Conservation (phyloP, 2,797 vertebrate species). For the Chrosomus eos region DNA sequence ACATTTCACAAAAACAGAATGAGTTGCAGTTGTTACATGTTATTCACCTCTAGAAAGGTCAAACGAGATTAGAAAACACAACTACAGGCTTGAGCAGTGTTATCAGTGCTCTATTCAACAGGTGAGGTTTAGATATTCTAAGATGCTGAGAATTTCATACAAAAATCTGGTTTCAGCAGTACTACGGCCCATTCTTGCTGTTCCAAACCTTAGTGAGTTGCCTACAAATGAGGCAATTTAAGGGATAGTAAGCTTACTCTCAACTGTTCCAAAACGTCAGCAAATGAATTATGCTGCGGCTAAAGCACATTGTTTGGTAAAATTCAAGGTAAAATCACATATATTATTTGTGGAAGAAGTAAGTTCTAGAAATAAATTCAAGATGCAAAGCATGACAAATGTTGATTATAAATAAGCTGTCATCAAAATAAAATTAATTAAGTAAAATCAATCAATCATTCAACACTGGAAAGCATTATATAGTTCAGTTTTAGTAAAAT, state of each 20-base stretch:
- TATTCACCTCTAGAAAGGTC: constrained; percentile 15
- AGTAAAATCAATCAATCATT: too few species aligned
- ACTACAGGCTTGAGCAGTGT: not conserved
- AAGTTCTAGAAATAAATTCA: not conserved
- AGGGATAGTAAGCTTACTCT: not conserved
- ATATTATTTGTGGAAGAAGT: not conserved
- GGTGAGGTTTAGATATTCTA: constrained; percentile 10
- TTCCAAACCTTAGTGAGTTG: not conserved
- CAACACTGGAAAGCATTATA: too few species aligned
- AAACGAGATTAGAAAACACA: constrained; percentile 22
- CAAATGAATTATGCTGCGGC: not conserved
- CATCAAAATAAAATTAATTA: not conserved
- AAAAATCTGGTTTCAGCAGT: not conserved
- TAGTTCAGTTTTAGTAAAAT: too few species aligned
- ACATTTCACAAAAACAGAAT: constrained; percentile 29
- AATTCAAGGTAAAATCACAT: not conserved
- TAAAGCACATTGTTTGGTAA: not conserved
- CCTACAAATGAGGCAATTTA: not conserved
- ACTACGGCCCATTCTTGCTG: not conserved
- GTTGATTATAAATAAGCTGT: not conserved
- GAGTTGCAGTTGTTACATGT: not conserved
- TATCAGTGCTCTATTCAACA: constrained; percentile 22
- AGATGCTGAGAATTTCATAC: not conserved
- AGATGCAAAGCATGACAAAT: not conserved
- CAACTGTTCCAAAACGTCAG: not conserved